Evolutionary conservation across 2,113 vertebrate genomes (phyloP), one percentile per base, ranked within the genome.

Genomic region (Columba livia): DNA sequence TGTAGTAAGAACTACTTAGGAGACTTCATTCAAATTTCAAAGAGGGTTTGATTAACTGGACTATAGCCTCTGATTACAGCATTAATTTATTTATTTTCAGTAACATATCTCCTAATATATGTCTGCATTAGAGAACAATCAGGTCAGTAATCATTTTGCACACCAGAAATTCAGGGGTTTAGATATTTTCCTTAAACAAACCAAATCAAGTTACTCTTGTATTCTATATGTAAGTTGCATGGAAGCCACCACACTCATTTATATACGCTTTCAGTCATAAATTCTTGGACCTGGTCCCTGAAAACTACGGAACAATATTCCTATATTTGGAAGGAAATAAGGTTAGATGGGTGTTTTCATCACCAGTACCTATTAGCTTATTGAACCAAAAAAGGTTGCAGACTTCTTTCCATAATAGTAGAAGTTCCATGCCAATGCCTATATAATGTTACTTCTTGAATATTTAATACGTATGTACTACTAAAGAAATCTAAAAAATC

Each of bases 21-120:
- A 66, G 9, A 85, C 12, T 57, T 88, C 34, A 85, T 79, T 97
- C 40, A 96, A 61, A 85, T 28, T 71, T 82, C 73, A 91, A 72
- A 89, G 44, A 69, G 29, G 91, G 11, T 47, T 79, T 88, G 53
- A 79, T 84, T 85, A 85, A n/a, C 67, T 83, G 72, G 78, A 78
- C 0, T 0, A 62, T 31, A 79, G 20, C 4, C 38, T 84, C 72
- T 78, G 29, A 89, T 18, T 38, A 94, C 36, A 85, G 13, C 18
- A 77, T 9, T 77, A 72, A 85, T 2, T 72, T 56, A 28, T 12
- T 57, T 69, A 31, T 72, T 34, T 44, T 38, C 72, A 90, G 69
- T n/a, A 84, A 78, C 6, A 1, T 64, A 56, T 56, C 20, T 80
- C 36, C 18, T 70, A n/a, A 62, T 89, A 21, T 86, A 11, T 24